phyloP scores from a whole-genome alignment of 2,888 invertebrate species.

The Hyalella azteca region DNA sequence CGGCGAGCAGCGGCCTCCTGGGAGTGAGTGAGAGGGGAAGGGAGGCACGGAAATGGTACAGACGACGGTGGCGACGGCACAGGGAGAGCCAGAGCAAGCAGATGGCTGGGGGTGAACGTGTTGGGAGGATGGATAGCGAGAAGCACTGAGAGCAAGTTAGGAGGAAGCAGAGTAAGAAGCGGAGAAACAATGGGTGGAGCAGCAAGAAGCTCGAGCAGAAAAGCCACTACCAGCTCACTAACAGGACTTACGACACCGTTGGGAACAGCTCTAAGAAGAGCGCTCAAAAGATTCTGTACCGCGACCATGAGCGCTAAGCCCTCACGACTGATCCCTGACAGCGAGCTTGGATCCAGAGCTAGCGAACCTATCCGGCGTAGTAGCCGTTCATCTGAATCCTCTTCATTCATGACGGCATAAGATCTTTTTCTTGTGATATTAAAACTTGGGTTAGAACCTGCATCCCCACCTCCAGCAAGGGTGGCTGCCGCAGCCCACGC shows the following conservation, averaged over 20 bases:
- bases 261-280: conserved; percentile 35
- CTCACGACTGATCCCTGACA: conserved; percentile 44
- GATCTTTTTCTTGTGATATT: background rate
- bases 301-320: conserved; percentile 48
- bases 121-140: conserved; percentile 51
- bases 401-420: conserved; percentile 15
- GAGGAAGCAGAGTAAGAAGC: conserved; percentile 55
- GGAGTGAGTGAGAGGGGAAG: conserved; percentile 48
- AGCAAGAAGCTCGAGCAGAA: conserved; percentile 46
- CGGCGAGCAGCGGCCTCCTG: conserved; percentile 31
- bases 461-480: background rate
- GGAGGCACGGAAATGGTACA: background rate
- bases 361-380: background rate
- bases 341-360: background rate
- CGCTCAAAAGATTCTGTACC: conserved; percentile 44
- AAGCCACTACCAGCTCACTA: conserved; percentile 49
- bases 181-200: conserved; percentile 49
- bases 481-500: conserved; percentile 11
- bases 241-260: conserved; percentile 56
- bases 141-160: conserved; percentile 52
- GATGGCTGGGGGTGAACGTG: conserved; percentile 49
- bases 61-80: conserved; percentile 12
- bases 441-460: background rate
- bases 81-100: conserved; percentile 51
- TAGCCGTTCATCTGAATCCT: background rate